These are phyloP conservation scores for Harpagoxenus sublaevis DNA, from an alignment of 2,888 invertebrate genomes.

Conservation along the genomic window DNA sequence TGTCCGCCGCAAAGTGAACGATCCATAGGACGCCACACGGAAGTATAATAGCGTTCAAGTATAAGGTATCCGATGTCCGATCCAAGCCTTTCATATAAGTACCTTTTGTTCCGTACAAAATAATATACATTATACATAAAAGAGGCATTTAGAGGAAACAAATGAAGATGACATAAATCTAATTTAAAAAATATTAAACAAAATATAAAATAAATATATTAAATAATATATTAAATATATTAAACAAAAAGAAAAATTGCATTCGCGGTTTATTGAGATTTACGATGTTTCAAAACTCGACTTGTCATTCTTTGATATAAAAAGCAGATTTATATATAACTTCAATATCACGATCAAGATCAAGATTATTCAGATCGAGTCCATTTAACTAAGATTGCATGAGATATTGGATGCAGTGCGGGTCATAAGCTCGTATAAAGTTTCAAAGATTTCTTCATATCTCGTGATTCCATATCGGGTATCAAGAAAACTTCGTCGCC, in stretches of 20 bases:
- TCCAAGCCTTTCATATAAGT: not conserved
- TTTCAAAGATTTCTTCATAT: conserved; percentile 30
- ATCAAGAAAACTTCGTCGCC: conserved; percentile 37
- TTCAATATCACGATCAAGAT: conserved; percentile 26
- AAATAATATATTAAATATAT: too few relatives aligned
- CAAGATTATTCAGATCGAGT: conserved; percentile 1
- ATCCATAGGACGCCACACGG: not conserved
- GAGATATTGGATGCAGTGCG: not conserved
- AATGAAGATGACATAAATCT: not conserved
- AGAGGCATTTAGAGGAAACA: not conserved
- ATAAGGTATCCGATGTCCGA: not conserved
- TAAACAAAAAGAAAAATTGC: not conserved
- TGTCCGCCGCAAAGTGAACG: conserved; percentile 15
- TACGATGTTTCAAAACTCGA: not conserved
- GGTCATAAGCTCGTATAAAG: conserved; percentile 5
- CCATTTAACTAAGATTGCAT: conserved; percentile 10
- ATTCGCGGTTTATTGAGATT: not conserved
- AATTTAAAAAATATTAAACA: not conserved
- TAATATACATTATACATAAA: not conserved
- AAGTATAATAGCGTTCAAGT: conserved; percentile 25
- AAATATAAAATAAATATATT: too few relatives aligned
- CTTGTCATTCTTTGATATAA: not conserved
- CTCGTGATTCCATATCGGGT: conserved; percentile 14
- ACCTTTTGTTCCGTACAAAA: not conserved
- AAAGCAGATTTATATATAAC: conserved; percentile 11